These are phyloP conservation scores for Pterois miles DNA, from an alignment of 2,797 vertebrate genomes.

Conservation along the genomic window DNA sequence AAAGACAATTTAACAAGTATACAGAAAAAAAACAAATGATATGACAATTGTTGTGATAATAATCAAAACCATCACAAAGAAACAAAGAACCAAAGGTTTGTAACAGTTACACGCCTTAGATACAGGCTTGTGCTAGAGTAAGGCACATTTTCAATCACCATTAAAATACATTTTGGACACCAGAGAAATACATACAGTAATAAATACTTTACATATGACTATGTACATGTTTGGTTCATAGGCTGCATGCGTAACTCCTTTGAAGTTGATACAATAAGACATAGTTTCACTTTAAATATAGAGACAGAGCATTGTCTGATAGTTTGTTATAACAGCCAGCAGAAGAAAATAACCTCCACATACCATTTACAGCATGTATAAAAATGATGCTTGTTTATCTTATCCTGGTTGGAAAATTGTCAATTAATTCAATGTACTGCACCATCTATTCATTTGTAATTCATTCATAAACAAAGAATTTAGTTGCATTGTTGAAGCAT, in stretches of 20 bases:
- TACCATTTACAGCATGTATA: neutral
- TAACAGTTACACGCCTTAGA: neutral
- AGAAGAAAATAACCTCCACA: constrained; percentile 7
- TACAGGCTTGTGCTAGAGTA: constrained; percentile 19
- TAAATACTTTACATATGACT: constrained; percentile 76
- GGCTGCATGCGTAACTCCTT: constrained; percentile 26
- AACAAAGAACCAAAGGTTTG: neutral
- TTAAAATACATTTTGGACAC: constrained; percentile 37
- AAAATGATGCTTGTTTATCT: constrained; percentile 5
- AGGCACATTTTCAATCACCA: constrained; percentile 30
- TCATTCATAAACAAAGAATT: constrained; percentile 34
- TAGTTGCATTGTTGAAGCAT: constrained; percentile 15
- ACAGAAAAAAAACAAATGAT: constrained; percentile 30
- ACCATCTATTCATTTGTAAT: constrained; percentile 25
- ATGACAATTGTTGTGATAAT: constrained; percentile 25
- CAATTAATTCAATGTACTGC: constrained; percentile 11
- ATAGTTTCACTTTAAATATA: constrained; percentile 27
- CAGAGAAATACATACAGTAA: constrained; percentile 53
- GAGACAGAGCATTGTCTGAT: no score
- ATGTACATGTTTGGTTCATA: constrained; percentile 66
- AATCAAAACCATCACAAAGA: constrained; percentile 6
- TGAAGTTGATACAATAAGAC: constrained; percentile 14
- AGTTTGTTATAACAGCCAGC: neutral
- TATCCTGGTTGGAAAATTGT: neutral
- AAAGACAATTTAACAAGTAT: constrained; percentile 8